Evolutionary conservation across 2,113 vertebrate genomes (phyloP).

Genomic region (Sardina pilchardus): DNA sequence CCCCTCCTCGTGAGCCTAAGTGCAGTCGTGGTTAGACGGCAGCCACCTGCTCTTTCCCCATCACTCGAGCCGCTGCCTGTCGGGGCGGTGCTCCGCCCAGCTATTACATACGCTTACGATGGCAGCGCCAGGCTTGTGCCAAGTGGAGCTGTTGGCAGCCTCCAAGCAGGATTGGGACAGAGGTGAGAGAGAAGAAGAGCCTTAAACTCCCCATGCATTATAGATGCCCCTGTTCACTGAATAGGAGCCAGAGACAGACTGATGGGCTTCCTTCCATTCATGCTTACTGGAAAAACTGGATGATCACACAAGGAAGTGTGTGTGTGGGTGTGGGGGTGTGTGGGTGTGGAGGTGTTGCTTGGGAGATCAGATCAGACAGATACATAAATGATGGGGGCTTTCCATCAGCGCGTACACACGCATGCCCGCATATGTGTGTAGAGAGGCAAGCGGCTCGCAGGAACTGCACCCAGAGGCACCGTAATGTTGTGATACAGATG

Average conservation of each 20-base stretch:
- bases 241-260: not conserved
- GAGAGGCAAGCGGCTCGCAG: not conserved
- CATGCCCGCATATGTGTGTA: not conserved
- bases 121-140: conserved; percentile 13
- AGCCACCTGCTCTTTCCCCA: not conserved
- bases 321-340: not conserved
- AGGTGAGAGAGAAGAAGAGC: conserved; percentile 16
- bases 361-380: conserved; percentile 5
- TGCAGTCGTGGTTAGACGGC: not conserved
- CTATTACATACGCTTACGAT: conserved; percentile 4
- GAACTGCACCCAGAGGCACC: conserved; percentile 13
- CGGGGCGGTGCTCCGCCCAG: not conserved
- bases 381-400: conserved; percentile 8
- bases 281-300: not conserved
- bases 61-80: not conserved
- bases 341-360: not conserved
- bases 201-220: conserved; percentile 15
- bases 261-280: not conserved
- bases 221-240: conserved; percentile 12
- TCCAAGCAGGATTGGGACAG: not conserved
- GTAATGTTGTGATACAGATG: conserved; percentile 7
- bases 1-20: not conserved
- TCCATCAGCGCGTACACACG: not conserved
- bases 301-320: not conserved
- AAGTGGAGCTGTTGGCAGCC: conserved; percentile 8